Evolutionary conservation across 2,113 vertebrate genomes (phyloP), one percentile per base, ranked within the genome.

Genomic region (Psittacus erithacus): DNA sequence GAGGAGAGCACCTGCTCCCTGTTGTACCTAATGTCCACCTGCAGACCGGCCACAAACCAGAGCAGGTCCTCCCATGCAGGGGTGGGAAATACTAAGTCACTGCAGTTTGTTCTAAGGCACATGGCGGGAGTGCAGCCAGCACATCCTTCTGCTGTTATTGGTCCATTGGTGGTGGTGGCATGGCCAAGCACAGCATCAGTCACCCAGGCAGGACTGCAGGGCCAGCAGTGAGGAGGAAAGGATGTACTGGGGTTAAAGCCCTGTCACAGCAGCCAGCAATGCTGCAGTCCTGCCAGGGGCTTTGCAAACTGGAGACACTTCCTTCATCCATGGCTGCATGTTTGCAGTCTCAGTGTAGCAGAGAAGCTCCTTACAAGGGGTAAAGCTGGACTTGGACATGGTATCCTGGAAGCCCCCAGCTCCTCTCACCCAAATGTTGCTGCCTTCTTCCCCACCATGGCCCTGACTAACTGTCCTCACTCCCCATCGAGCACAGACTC

Each of bases 311-410:
- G 16, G 6, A 53, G 23, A 25, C 2, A 0, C 16, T 15, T 35
- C 31, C 22, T 65, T 16, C 39, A 28, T 17, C 38, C 39, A 6
- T 0, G 0, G 17, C 85, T 64, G 60, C n/a, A 47, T 7, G 3
- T 10, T 47, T 9, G 46, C 33, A 6, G 35, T 3, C 3, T 25
- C 0, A 0, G 90, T 2, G 2, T 33, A 18, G 29, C 11, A 35
- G 55, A 57, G 41, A 65, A 62, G 10, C 4, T 31, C 41, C 50
- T 57, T 0, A 0, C 0, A 2, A 62, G 17, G 14, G n/a, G 2
- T 3, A 3, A 67, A 17, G 35, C 44, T 39, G n/a, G 55, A 27
- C 33, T 49, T 2, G 2, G 39, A 29, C 0, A 1, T 11, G 8
- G 39, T 14, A 10, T 23, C 13, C 62, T 44, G 24, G 57, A 17